Conservation (phyloP, 2,888 invertebrate species). For the Stenurella melanura region DNA sequence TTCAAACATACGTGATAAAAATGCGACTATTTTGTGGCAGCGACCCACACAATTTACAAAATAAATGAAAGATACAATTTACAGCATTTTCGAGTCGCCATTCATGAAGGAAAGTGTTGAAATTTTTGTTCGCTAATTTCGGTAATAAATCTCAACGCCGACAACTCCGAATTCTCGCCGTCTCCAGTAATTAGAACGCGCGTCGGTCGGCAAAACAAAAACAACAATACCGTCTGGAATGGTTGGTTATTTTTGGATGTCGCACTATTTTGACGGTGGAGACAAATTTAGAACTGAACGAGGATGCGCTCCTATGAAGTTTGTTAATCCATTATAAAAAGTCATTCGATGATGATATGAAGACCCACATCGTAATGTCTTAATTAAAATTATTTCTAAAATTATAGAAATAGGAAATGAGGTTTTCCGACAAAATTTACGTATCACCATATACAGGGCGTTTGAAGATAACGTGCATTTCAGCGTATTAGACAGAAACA, state of each 20-base stretch:
- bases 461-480: no score
- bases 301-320: slow-evolving; percentile 8
- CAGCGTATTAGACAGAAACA: no score
- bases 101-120: neutral
- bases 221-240: slow-evolving; percentile 39
- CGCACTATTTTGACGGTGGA: slow-evolving; percentile 39
- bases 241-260: slow-evolving; percentile 34
- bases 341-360: neutral
- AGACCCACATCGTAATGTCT: neutral
- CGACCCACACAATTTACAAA: no score
- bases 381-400: no score
- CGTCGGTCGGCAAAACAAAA: slow-evolving; percentile 32
- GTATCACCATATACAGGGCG: no score
- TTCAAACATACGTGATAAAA: no score
- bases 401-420: no score
- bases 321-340: neutral
- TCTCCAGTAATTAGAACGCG: slow-evolving; percentile 23
- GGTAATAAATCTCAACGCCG: slow-evolving; percentile 3
- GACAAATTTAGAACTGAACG: slow-evolving; percentile 21
- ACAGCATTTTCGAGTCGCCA: neutral
- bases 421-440: no score
- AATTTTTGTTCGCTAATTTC: slow-evolving; percentile 9
- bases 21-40: no score
- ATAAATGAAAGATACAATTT: neutral
- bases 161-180: slow-evolving; percentile 1